Evolutionary conservation across 1,140 invertebrate species (phyloP), one percentile per base, ranked within the genome.

Genomic region (Drosophila virilis): DNA sequence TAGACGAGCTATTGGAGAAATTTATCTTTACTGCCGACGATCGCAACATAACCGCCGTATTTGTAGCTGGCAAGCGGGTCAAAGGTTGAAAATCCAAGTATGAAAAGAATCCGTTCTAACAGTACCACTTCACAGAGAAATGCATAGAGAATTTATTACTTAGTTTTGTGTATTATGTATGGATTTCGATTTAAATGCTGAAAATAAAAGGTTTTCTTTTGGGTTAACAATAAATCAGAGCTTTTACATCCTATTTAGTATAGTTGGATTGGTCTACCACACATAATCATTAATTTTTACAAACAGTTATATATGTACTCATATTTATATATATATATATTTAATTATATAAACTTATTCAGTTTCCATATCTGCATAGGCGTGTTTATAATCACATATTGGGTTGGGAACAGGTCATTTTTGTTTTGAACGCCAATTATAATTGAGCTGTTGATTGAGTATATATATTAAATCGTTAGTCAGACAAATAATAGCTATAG

Each of bases 21-120:
- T 97, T 98, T 78, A 93, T 98, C 69, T 97, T 95, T 81, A 92
- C 95, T 40, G 97, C 97, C 1, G 97, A 98, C 93, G 96, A 98
- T 92, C 94, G 97, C 67, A 98, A 98, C 92, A 96, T 98, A 51
- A 54, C 89, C 2, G 91, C 95, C 83, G 96, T 98, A 8, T 98
- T 94, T 93, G 95, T 98, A 32, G 94, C 94, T 62, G 97, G 97
- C 15, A 92, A 92, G 73, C 91, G 93, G 77, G 94, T 96, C 12
- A 95, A 72, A 57, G 59, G 67, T 12, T 8, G n/a, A 68, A 77
- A 15, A 33, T 33, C 7, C n/a, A 13, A 51, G 10, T 8, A 51
- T 42, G 22, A 35, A 50, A 61, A n/a, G 82, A 8, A 22, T 15
- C 17, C 17, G 17, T 65, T n/a, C 50, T 77, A 74, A 83, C 68